phyloP scores from a whole-genome alignment of 2,888 invertebrate genomes.

The Spicauda simplicius region DNA sequence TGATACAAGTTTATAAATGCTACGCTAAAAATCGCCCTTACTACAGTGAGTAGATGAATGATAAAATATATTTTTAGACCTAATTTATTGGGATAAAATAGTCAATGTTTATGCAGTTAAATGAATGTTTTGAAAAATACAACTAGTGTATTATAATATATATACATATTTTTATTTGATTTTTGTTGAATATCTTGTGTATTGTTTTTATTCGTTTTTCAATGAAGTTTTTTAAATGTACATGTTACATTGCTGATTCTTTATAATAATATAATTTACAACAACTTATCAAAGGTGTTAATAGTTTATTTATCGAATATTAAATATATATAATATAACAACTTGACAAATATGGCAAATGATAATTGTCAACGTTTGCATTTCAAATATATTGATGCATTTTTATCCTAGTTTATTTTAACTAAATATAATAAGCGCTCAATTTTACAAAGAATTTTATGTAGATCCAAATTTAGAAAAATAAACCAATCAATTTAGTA shows the following conservation, averaged over 20 bases:
- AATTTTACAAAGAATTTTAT: conserved; percentile 40
- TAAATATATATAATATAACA: not conserved
- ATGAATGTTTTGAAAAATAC: not conserved
- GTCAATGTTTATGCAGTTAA: not conserved
- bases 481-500: conserved; percentile 29
- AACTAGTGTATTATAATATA: no score
- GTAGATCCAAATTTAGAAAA: conserved; percentile 14
- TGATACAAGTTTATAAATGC: no score
- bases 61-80: not conserved
- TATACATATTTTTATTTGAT: not conserved
- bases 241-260: no score
- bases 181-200: not conserved
- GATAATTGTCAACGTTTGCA: conserved; percentile 28
- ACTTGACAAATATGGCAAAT: not conserved
- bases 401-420: conserved; percentile 41
- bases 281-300: not conserved
- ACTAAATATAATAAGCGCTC: conserved; percentile 40
- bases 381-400: conserved; percentile 41
- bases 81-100: not conserved
- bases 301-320: no score
- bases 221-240: not conserved
- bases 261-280: not conserved
- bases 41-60: not conserved
- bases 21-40: not conserved
- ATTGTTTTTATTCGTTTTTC: not conserved